Percentiles rank a stretch among this genome's conserved stretches.
Evolutionary conservation across 2,113 vertebrate species (phyloP).

Genomic region (Rhinolophus ferrumequinum): DNA sequence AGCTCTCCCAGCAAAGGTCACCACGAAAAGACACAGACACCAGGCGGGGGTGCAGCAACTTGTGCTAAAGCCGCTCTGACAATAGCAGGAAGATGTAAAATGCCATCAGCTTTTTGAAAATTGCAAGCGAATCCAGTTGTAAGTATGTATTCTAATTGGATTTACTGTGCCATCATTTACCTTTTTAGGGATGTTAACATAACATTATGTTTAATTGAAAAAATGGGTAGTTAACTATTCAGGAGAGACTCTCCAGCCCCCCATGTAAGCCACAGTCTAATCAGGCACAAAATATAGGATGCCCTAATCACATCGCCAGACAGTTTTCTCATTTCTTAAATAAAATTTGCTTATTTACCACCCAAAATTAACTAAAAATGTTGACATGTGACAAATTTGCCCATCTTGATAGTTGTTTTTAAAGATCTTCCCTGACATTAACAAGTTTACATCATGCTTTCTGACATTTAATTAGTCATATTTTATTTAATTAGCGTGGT

Average conservation of each 20-base stretch:
- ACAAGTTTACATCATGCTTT: constrained; percentile 85
- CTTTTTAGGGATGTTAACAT: constrained; percentile 79
- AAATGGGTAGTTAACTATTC: constrained; percentile 72
- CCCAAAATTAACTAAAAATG: constrained; percentile 78
- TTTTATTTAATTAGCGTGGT: constrained; percentile 87
- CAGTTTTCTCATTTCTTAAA: constrained; percentile 76
- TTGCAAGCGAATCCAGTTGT: constrained; percentile 82
- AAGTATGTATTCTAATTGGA: constrained; percentile 83
- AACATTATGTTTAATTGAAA: constrained; percentile 79
- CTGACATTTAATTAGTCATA: constrained; percentile 88
- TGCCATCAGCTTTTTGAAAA: constrained; percentile 83
- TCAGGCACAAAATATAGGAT: constrained; percentile 68
- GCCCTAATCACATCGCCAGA: constrained; percentile 20
- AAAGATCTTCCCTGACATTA: constrained; percentile 84
- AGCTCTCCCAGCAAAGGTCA: constrained; percentile 99
- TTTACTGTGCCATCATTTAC: constrained; percentile 73
- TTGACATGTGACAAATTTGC: constrained; percentile 84
- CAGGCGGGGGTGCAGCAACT: constrained; percentile 91
- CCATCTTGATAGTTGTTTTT: constrained; percentile 81
- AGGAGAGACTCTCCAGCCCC: constrained; percentile 71
- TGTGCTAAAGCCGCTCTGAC: constrained; percentile 80
- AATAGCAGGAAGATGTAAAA: constrained; percentile 84
- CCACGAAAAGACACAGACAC: constrained; percentile 94
- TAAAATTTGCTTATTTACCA: constrained; percentile 71
- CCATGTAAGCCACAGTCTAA: constrained; percentile 52